Conservation (phyloP, 2,113 vertebrate genomes). For the Hystrix brachyura region DNA sequence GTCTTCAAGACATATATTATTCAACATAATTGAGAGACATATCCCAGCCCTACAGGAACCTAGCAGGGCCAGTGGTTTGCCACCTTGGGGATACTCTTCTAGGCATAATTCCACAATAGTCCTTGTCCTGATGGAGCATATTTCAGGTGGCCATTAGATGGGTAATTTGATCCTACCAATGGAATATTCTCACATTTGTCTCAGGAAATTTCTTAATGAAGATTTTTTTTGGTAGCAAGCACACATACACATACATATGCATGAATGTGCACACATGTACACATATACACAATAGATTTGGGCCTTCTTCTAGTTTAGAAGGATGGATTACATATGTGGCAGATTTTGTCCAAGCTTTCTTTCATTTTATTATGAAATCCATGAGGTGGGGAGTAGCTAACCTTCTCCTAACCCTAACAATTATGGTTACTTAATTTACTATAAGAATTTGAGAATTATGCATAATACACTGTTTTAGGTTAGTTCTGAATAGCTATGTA, state of each 20-base stretch:
- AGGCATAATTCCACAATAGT: neutral
- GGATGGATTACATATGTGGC: neutral
- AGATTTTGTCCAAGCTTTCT: conserved; percentile 34
- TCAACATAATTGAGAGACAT: neutral
- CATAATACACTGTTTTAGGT: neutral
- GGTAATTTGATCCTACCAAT: neutral
- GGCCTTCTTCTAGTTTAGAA: conserved; percentile 3
- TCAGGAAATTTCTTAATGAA: conserved; percentile 1
- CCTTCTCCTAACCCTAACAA: neutral
- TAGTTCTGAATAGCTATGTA: neutral
- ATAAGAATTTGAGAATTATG: neutral
- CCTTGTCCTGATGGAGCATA: neutral
- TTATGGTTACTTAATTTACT: neutral
- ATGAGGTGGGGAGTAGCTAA: neutral
- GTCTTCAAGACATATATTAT: conserved; percentile 29
- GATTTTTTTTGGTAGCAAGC: neutral
- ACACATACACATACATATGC: neutral
- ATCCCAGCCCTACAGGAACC: neutral
- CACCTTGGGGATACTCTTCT: neutral
- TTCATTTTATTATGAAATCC: conserved; percentile 47
- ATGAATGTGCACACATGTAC: neutral
- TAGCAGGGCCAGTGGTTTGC: neutral
- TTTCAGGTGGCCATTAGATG: neutral
- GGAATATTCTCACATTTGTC: neutral
- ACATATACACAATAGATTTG: neutral